Evolutionary conservation across 2,797 vertebrate species (phyloP).

Genomic region (Chrosomus eos): DNA sequence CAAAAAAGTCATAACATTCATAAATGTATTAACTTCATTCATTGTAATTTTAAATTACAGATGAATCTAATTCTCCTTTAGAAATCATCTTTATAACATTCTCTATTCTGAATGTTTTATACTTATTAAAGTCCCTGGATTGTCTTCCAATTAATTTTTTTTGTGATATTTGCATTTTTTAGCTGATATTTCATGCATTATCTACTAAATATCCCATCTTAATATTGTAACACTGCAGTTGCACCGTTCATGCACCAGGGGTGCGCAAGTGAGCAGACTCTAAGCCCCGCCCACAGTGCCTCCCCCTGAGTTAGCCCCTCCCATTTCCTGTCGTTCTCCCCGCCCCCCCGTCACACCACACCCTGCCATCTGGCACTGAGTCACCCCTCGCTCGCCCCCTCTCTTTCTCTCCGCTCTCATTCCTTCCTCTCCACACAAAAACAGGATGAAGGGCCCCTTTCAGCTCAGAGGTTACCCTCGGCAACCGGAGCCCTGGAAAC

Average conservation of each 20-base stretch:
- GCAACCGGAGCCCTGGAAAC: slow-evolving; percentile 70
- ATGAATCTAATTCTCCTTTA: background rate
- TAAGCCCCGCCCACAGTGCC: slow-evolving; percentile 71
- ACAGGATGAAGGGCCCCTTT: slow-evolving; percentile 83
- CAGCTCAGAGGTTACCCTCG: slow-evolving; percentile 73
- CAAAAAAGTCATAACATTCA: too few relatives aligned
- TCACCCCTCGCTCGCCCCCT: slow-evolving; percentile 59
- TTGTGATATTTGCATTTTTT: background rate
- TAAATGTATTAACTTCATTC: background rate
- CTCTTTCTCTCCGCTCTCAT: slow-evolving; percentile 69
- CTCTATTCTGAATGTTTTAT: background rate
- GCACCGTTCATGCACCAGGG: slow-evolving; percentile 82
- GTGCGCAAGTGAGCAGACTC: slow-evolving; percentile 90
- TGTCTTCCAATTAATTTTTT: background rate
- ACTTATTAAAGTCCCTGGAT: background rate
- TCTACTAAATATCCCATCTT: background rate
- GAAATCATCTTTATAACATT: background rate
- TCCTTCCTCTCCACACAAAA: slow-evolving; percentile 81
- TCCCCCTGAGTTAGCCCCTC: slow-evolving; percentile 69
- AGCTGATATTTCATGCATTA: background rate
- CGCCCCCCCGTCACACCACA: slow-evolving; percentile 70
- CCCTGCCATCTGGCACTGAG: slow-evolving; percentile 84
- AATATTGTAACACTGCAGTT: slow-evolving; percentile 62
- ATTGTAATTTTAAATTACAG: background rate
- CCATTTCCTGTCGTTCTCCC: slow-evolving; percentile 71